Conservation (phyloP, 2,113 vertebrate species). For the Pluvianellus socialis region DNA sequence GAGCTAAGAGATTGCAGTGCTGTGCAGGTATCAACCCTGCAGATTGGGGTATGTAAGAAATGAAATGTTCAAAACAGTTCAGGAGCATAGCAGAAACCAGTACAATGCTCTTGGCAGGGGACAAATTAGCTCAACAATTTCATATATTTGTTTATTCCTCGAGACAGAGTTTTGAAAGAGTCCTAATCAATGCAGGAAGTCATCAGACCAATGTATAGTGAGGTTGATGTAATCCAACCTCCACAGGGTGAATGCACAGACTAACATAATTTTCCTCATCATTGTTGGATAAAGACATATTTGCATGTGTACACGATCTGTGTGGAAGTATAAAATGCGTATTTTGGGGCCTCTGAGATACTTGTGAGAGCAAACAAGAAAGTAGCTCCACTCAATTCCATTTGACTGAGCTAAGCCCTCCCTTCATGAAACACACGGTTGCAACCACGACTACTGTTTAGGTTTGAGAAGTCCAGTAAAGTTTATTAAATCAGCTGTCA, state of each 20-base stretch:
- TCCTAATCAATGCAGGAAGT: neutral
- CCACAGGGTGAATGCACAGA: neutral
- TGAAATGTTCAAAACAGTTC: neutral
- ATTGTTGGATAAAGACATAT: neutral
- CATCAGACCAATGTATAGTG: neutral
- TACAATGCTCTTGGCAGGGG: neutral
- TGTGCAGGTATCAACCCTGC: neutral
- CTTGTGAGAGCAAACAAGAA: neutral
- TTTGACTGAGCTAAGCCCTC: neutral
- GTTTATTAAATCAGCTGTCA: neutral
- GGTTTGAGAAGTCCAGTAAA: neutral
- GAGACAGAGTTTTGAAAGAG: constrained; percentile 19
- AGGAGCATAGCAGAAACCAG: neutral
- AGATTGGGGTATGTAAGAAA: neutral
- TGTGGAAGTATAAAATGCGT: neutral
- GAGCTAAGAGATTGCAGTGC: neutral
- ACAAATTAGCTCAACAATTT: constrained; percentile 15
- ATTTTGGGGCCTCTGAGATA: neutral
- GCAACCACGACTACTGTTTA: neutral
- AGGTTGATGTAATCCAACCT: neutral
- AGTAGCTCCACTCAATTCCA: neutral
- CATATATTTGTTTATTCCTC: neutral
- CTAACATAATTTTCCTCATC: neutral
- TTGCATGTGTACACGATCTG: neutral
- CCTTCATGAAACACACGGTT: neutral